A percentile compares a stretch with the other conserved stretches of the same genome.
These are phyloP conservation scores for Diachasma alloeum DNA, from an alignment of 1,140 invertebrate species.

Conservation along the genomic window DNA sequence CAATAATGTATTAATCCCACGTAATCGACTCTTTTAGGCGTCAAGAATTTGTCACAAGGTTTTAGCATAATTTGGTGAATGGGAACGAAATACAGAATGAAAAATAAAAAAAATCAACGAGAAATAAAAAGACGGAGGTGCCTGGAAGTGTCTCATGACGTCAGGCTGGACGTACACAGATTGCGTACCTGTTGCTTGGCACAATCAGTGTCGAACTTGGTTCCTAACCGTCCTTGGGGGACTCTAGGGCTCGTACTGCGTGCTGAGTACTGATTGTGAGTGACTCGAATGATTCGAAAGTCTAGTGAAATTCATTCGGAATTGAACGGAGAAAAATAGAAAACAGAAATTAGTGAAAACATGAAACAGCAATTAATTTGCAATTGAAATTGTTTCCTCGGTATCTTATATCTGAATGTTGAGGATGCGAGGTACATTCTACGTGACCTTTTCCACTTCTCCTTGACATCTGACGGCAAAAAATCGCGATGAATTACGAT, in stretches of 20 bases:
- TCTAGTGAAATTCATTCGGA: not conserved
- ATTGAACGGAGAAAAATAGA: not conserved
- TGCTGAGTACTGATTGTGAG: not conserved
- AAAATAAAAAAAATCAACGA: not conserved
- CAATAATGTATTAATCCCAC: slow-evolving; percentile 7
- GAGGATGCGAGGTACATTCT: not conserved
- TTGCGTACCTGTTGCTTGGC: too few species aligned
- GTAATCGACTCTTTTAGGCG: not conserved
- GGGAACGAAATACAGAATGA: not conserved
- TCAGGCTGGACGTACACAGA: not conserved
- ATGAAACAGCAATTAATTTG: not conserved
- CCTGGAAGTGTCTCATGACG: not conserved
- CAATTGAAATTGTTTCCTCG: not conserved
- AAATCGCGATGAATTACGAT: not conserved
- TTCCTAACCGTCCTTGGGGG: not conserved
- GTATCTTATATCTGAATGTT: not conserved
- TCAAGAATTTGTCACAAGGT: slow-evolving; percentile 8
- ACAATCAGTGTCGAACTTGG: too few species aligned
- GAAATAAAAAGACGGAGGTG: not conserved
- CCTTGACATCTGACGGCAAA: not conserved
- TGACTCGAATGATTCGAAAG: not conserved
- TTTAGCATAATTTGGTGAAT: not conserved
- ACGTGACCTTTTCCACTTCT: not conserved
- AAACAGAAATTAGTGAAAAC: not conserved
- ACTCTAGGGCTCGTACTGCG: not conserved